Percentiles rank a stretch among this genome's conserved stretches.
Evolutionary conservation across 2,888 invertebrate genomes (phyloP).

Genomic region (Patella pellucida): DNA sequence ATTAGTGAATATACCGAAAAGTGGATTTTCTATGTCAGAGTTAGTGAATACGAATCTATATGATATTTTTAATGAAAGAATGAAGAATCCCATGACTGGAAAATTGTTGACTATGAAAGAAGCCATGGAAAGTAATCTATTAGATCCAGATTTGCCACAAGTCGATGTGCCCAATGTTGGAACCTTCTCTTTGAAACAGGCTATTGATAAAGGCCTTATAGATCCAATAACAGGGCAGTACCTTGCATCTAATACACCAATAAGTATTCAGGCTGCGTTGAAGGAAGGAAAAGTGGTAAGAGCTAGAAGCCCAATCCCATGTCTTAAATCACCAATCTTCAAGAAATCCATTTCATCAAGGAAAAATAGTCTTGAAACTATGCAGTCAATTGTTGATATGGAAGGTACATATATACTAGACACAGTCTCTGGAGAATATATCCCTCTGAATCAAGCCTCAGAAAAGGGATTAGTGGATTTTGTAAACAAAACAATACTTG

Average conservation of each 20-base stretch:
- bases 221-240: slow-evolving; percentile 23
- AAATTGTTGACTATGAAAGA: slow-evolving; percentile 50
- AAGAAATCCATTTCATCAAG: background rate
- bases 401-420: slow-evolving; percentile 73
- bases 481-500: slow-evolving; percentile 46
- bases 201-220: slow-evolving; percentile 88
- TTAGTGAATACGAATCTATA: slow-evolving; percentile 29
- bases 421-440: slow-evolving; percentile 83
- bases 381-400: slow-evolving; percentile 28
- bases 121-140: slow-evolving; percentile 48
- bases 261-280: slow-evolving; percentile 20
- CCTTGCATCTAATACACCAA: slow-evolving; percentile 22
- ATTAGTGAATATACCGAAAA: slow-evolving; percentile 38
- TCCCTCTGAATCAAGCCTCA: slow-evolving; percentile 85
- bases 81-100: slow-evolving; percentile 45
- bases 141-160: slow-evolving; percentile 43
- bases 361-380: background rate
- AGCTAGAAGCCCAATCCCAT: background rate
- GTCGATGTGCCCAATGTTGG: slow-evolving; percentile 49
- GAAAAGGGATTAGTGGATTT: slow-evolving; percentile 84
- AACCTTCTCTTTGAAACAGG: slow-evolving; percentile 81
- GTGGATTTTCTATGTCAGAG: slow-evolving; percentile 40
- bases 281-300: slow-evolving; percentile 5
- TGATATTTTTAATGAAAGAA: slow-evolving; percentile 21
- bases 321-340: background rate